Conservation (phyloP, 2,888 invertebrate genomes). For the Molorchus minor region DNA sequence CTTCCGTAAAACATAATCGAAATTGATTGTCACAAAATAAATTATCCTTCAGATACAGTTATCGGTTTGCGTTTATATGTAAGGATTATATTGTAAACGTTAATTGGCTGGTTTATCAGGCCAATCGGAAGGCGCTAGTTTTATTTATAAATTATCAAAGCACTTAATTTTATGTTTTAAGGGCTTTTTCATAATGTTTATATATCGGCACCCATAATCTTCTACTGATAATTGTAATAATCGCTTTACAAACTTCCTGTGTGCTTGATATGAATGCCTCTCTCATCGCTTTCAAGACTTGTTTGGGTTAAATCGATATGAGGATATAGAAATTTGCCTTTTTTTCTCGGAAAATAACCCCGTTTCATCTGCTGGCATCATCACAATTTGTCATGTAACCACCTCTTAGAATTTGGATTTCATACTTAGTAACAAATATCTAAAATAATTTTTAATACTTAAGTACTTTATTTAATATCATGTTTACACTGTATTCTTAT, state of each 20-base stretch:
- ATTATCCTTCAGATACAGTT: conserved; percentile 29
- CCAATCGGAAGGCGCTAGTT: neutral
- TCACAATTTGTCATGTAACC: neutral
- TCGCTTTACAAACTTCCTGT: conserved; percentile 47
- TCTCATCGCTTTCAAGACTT: conserved; percentile 28
- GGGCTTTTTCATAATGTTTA: conserved; percentile 23
- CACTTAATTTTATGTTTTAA: conserved; percentile 18
- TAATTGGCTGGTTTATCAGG: conserved; percentile 10
- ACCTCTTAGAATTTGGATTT: neutral
- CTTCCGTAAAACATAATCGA: conserved; percentile 36
- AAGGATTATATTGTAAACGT: conserved; percentile 16
- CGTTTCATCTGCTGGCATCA: neutral
- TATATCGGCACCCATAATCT: conserved; percentile 39
- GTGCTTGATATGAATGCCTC: conserved; percentile 32
- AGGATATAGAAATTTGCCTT: conserved; percentile 26
- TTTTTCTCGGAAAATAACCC: conserved; percentile 1
- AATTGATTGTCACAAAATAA: conserved; percentile 39
- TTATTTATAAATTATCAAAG: conserved; percentile 14
- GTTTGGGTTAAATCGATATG: conserved; percentile 35
- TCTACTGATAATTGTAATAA: conserved; percentile 43
- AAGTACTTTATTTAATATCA: conserved; percentile 7
- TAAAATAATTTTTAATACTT: conserved; percentile 5
- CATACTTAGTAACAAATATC: neutral
- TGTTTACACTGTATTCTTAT: conserved; percentile 22
- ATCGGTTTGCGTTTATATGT: conserved; percentile 16